Base-by-base conservation (phyloP, 2,113 vertebrate species). In the Rhadina sibilatrix region DNA sequence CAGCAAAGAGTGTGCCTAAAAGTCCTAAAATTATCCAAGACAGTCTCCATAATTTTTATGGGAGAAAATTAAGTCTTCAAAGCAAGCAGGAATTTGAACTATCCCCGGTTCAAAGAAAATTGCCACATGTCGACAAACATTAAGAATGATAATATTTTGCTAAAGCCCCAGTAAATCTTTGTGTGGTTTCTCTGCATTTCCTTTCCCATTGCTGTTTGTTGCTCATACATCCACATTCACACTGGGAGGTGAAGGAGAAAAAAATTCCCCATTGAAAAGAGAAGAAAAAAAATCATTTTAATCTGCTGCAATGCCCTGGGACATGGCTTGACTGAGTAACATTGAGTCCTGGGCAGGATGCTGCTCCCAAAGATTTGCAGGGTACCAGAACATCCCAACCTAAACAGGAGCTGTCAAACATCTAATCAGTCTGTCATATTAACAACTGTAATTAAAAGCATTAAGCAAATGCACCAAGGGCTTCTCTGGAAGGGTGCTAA, bases 61-160 rank as follows among this genome's bases (percentile, higher is more conserved):
- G 96, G 88, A 88, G 95, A 96, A 95, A 91, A 93, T 94, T 81
- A 96, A 92, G 83, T 95, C 97, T 97, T 98, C 96, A 93, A 95
- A 97, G 95, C 90, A 95, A 93, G 81, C 69, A 79, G 76, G 94
- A 97, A 96, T 97, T 97, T 92, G 68, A 95, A 91, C 70, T 74
- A 95, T 97, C 91, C 95, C 72, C 12, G 10, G 94, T 97, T 97
- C 97, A 97, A 96, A 97, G 96, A 93, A 89, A 96, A 97, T 94
- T 91, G 96, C 96, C 92, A 94, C 94, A 97, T 94, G 95, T 96
- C 30, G 63, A 95, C 96, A 97, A 97, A 97, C 96, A 96, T 96
- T 91, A 96, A 94, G 94, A 97, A 97, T 81, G 96, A 97, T 96
- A 96, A 97, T 97, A 93, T 96, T 97, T 97, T 97, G 82, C 91